Percentiles rank a stretch among this genome's conserved stretches.
Conservation (phyloP, 2,113 vertebrate species). For the Mesembrinibis cayennensis region DNA sequence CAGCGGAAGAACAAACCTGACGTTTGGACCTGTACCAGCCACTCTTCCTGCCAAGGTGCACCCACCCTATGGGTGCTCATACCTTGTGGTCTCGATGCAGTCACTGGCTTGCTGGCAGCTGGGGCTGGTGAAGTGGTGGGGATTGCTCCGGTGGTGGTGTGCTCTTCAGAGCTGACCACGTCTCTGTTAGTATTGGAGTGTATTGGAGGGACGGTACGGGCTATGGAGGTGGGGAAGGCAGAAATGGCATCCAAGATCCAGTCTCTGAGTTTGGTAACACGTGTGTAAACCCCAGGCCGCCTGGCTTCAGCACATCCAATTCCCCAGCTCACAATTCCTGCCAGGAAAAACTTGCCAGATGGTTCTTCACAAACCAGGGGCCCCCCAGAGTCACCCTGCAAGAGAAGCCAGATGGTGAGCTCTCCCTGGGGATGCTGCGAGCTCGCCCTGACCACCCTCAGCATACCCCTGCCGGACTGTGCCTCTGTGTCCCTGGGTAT, state of each 20-base stretch:
- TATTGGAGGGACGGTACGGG: neutral
- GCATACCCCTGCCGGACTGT: neutral
- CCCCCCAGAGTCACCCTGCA: constrained; percentile 94
- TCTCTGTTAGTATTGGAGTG: neutral
- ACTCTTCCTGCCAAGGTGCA: neutral
- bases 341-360: constrained; percentile 89
- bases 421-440: neutral
- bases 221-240: neutral
- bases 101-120: neutral
- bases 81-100: constrained; percentile 55
- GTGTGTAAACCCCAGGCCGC: constrained; percentile 89
- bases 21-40: neutral
- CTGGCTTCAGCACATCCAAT: constrained; percentile 89
- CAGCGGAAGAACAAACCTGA: rapidly evolving
- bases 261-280: constrained; percentile 84
- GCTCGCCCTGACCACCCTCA: neutral
- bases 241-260: constrained; percentile 82
- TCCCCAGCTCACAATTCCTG: constrained; percentile 96
- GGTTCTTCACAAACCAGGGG: constrained; percentile 91
- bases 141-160: neutral
- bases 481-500: neutral
- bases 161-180: neutral
- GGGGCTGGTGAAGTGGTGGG: neutral
- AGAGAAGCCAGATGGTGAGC: neutral
- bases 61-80: neutral